A percentile compares a stretch with the other conserved stretches of the same genome.
These are phyloP conservation scores for Scylla paramamosain DNA, from an alignment of 1,140 invertebrate species.

Conservation along the genomic window DNA sequence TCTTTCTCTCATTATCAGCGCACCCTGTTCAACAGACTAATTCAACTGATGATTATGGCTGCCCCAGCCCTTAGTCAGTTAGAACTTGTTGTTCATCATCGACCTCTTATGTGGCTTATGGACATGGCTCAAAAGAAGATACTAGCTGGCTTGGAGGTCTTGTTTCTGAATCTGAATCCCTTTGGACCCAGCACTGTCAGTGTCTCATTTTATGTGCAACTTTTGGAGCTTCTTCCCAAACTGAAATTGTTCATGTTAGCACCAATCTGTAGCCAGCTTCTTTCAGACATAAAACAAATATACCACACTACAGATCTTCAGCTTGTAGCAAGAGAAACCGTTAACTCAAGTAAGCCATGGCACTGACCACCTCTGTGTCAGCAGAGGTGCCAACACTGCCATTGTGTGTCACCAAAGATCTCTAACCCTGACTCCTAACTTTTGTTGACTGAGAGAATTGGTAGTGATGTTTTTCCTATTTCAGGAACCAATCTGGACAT, in stretches of 20 bases:
- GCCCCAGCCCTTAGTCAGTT: constrained; percentile 37
- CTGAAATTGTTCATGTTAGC: constrained; percentile 52
- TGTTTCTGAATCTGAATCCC: constrained; percentile 36
- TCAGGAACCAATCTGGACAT: too few species aligned
- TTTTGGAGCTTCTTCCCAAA: constrained; percentile 50
- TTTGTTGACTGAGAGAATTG: background rate
- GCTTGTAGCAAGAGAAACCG: constrained; percentile 38
- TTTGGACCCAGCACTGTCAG: background rate
- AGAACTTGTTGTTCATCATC: constrained; percentile 41
- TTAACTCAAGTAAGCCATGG: background rate
- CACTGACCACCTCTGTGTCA: background rate
- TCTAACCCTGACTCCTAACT: background rate
- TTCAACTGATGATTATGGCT: constrained; percentile 32
- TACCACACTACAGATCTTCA: constrained; percentile 40
- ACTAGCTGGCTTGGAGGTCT: background rate
- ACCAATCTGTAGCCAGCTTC: constrained; percentile 2
- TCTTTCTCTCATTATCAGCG: background rate
- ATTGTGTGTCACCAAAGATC: background rate
- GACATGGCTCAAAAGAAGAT: constrained; percentile 40
- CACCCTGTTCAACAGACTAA: constrained; percentile 25
- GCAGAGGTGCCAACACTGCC: background rate
- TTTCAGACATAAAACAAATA: constrained; percentile 16
- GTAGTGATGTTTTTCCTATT: too few species aligned
- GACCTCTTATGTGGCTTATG: constrained; percentile 53
- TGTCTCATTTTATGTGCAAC: constrained; percentile 56